Conservation (phyloP, 2,113 vertebrate genomes). For the Oostethus manadensis region DNA sequence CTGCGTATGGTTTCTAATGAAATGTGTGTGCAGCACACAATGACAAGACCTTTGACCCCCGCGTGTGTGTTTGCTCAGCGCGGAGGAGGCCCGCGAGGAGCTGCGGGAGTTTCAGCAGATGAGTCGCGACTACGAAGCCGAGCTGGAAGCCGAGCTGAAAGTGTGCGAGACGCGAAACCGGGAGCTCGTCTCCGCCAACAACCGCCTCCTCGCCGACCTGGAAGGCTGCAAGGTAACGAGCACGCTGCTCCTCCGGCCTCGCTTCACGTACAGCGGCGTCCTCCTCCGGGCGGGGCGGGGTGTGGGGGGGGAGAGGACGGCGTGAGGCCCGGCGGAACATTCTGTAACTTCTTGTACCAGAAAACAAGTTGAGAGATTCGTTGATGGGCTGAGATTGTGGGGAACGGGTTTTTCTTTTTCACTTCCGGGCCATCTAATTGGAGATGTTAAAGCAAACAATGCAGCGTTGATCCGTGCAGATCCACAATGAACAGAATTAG, state of each 20-base stretch:
- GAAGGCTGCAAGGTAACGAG: slow-evolving; percentile 83
- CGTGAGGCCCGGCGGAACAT: background rate
- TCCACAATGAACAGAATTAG: no score
- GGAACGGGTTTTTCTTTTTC: background rate
- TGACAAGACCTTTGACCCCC: background rate
- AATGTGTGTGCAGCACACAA: background rate
- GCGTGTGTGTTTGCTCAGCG: slow-evolving; percentile 67
- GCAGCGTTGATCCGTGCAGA: no score
- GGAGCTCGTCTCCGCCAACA: slow-evolving; percentile 92
- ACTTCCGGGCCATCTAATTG: background rate
- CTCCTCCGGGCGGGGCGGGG: background rate
- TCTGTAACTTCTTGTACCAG: background rate
- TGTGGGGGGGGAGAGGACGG: no score
- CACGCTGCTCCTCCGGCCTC: background rate
- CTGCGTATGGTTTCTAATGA: background rate
- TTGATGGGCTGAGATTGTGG: background rate
- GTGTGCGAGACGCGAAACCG: slow-evolving; percentile 90
- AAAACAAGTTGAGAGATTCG: background rate
- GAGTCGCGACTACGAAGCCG: slow-evolving; percentile 93
- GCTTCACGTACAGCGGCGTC: background rate
- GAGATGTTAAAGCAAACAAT: no score
- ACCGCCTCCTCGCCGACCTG: slow-evolving; percentile 89
- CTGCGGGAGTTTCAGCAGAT: slow-evolving; percentile 97
- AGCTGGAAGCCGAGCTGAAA: slow-evolving; percentile 90
- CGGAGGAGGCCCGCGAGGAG: slow-evolving; percentile 91